These are phyloP conservation scores for Picus viridis DNA, from an alignment of 2,797 vertebrate genomes.

Conservation along the genomic window DNA sequence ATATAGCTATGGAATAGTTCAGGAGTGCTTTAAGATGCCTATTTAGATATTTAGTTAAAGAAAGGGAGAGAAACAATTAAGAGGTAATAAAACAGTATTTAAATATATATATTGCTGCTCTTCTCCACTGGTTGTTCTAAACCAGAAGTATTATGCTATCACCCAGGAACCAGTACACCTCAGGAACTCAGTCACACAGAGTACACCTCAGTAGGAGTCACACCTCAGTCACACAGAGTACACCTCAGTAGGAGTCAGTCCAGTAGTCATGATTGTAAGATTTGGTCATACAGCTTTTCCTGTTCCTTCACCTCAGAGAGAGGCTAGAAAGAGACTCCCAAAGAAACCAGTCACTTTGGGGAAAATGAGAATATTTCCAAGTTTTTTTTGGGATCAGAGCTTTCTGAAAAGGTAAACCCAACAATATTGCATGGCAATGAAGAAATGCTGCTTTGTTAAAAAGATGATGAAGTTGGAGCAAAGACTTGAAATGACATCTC, in stretches of 20 bases:
- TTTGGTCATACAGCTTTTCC: neutral
- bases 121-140: neutral
- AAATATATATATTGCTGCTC: neutral
- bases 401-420: neutral
- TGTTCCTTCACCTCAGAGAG: accelerated
- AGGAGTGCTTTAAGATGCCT: neutral
- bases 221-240: neutral
- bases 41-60: neutral
- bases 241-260: neutral
- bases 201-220: neutral
- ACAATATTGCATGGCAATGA: neutral
- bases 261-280: neutral
- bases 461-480: neutral
- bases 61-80: neutral
- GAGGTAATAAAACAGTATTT: no score
- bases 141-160: neutral
- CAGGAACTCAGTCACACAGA: no score
- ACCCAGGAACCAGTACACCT: neutral
- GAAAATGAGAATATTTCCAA: neutral
- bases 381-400: neutral
- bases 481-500: neutral
- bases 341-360: neutral
- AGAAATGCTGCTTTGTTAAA: neutral
- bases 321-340: neutral
- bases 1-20: neutral